A percentile compares a stretch with the other conserved stretches of the same genome.
These are phyloP conservation scores for Lumbricus terrestris DNA, from an alignment of 2,888 invertebrate genomes.

Conservation along the genomic window DNA sequence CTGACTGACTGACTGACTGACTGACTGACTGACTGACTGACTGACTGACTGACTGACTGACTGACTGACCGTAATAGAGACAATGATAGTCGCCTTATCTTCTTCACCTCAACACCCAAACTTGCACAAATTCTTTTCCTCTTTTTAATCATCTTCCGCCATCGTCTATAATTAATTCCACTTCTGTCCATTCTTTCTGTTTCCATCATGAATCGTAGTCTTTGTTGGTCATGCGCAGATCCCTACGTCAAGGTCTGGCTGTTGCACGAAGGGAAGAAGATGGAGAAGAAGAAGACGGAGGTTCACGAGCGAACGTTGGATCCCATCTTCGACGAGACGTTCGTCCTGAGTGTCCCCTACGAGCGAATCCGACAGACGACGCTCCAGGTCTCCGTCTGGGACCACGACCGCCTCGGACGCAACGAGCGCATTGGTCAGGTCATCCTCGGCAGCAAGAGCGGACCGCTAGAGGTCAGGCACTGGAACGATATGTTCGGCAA, in stretches of 20 bases:
- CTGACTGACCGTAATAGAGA: neutral
- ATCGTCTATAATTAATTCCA: no score
- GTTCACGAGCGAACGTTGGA: slow-evolving; percentile 72
- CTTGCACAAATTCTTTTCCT: neutral
- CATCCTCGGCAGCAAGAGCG: slow-evolving; percentile 66
- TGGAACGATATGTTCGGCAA: slow-evolving; percentile 99
- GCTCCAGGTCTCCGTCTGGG: slow-evolving; percentile 91
- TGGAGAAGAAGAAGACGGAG: slow-evolving; percentile 93
- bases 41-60: neutral
- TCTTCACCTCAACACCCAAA: neutral
- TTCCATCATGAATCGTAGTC: neutral
- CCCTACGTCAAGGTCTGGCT: slow-evolving; percentile 97
- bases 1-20: no score
- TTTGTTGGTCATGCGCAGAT: slow-evolving; percentile 66
- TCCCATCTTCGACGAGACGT: slow-evolving; percentile 92
- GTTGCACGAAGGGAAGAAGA: slow-evolving; percentile 87
- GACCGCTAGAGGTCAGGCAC: slow-evolving; percentile 91
- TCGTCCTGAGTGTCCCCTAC: slow-evolving; percentile 93
- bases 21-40: no score
- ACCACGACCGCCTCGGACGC: slow-evolving; percentile 92
- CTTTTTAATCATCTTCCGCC: neutral
- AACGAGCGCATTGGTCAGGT: slow-evolving; percentile 83
- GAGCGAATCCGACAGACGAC: slow-evolving; percentile 93
- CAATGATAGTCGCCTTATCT: neutral
- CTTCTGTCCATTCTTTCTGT: neutral